Evolutionary conservation across 2,113 vertebrate species (phyloP).

Genomic region (Pseudonaja textilis): DNA sequence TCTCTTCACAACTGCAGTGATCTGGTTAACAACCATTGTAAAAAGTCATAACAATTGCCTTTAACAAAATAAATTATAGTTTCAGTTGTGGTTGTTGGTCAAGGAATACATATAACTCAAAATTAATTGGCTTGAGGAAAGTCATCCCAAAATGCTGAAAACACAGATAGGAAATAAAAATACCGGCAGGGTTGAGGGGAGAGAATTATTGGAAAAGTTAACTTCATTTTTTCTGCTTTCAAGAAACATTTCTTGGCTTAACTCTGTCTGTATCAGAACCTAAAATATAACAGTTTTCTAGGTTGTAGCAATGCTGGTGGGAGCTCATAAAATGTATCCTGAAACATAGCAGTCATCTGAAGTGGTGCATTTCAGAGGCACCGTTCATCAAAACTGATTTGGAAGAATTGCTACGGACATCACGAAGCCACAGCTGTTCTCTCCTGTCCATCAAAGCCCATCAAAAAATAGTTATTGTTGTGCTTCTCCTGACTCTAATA

Average conservation of each 20-base stretch:
- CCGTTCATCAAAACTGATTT: background rate
- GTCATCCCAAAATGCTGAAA: conserved; percentile 22
- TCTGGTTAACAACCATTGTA: no score
- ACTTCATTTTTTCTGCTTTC: background rate
- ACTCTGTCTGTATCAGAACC: background rate
- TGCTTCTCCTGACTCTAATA: no score
- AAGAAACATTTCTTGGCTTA: background rate
- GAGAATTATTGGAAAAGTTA: background rate
- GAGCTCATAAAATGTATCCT: no score
- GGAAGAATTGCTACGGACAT: background rate
- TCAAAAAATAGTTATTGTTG: no score
- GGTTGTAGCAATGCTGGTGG: background rate
- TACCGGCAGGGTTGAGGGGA: no score
- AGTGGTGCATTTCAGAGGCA: background rate
- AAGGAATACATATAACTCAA: background rate
- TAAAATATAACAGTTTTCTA: background rate
- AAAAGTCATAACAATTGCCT: no score
- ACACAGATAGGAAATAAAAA: background rate
- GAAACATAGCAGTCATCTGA: background rate
- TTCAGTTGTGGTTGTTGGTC: no score
- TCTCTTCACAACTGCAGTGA: no score
- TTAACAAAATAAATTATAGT: no score
- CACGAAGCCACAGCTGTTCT: background rate
- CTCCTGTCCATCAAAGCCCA: background rate
- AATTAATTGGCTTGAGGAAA: conserved; percentile 21